Base-by-base conservation (phyloP, 2,888 invertebrate genomes). In the Axea sp. region DNA sequence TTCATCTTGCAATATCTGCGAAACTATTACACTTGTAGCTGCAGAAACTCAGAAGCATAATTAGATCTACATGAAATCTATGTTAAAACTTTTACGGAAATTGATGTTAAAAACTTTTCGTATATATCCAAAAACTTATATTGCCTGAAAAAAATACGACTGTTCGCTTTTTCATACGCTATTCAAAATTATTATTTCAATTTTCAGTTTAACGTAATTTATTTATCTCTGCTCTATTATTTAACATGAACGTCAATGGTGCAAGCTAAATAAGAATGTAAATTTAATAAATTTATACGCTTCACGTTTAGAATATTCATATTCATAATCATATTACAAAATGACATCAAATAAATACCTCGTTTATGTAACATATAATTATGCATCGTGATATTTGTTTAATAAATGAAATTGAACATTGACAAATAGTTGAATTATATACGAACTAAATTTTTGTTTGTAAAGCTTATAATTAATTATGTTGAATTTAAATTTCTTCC, bases 11-110 rank as follows among this genome's bases (percentile, higher is more conserved):
- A 73, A 73, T 73, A 73, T 73, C 73, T 67, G 60, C 53, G 55
- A 73, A 73, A 73, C 67, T 67, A 60, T 67, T 73, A 60, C 67
- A 65, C 67, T 67, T 60, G 60, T 73, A 73, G 72, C 65, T 73
- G 65, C 73, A 67, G 73, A 67, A 67, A 73, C 67, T 67, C 73
- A 60, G 67, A 60, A 65, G 73, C 74, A 65, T 74, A 74, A 74
- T 74, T 74, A 74, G 74, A 74, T 74, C 74, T 69, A 74, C 74
- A 74, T 74, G 62, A 74, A 64, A 69, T 74, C 74, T 69, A 64
- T 74, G 64, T 74, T 65, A 64, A 69, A 71, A 71, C 47, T 74
- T 74, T 59, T 30, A 22, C 65, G 59, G 60, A 73, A 60, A 74
- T 69, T 65, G 60, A 71, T 71, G 69, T 53, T 47, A 39, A 53